phyloP scores from a whole-genome alignment of 2,113 vertebrate genomes.

The Galbula dea region DNA sequence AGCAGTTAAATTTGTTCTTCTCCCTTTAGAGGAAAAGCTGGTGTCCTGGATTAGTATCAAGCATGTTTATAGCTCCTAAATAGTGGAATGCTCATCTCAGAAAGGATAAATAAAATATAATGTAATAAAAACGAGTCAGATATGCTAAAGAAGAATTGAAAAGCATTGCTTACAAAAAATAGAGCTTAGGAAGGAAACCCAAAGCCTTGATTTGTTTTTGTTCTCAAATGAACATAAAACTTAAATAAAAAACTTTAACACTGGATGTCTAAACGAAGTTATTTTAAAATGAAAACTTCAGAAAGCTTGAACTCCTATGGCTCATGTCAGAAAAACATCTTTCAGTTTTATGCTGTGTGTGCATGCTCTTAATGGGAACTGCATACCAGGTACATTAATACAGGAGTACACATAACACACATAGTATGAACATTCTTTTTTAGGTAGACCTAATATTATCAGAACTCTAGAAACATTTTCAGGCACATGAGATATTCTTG shows the following conservation, averaged over 20 bases:
- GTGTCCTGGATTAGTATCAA: neutral
- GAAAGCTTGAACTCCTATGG: neutral
- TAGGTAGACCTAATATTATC: neutral
- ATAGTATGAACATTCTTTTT: neutral
- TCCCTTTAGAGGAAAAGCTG: neutral
- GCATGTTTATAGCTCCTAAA: neutral
- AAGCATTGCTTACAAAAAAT: neutral
- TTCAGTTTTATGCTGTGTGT: neutral
- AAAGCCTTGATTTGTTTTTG: neutral
- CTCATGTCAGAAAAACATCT: neutral
- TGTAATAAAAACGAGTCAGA: neutral
- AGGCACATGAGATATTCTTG: fast-evolving
- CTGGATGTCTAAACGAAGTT: neutral
- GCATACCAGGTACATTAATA: neutral
- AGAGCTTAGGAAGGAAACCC: neutral
- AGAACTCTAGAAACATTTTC: neutral
- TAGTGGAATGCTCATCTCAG: neutral
- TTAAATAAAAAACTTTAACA: neutral
- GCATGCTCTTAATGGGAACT: neutral
- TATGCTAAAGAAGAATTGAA: neutral
- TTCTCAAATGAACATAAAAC: neutral
- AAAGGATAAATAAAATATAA: neutral
- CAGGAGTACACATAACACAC: neutral
- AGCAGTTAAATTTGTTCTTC: neutral
- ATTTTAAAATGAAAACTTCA: neutral